A percentile compares a stretch with the other conserved stretches of the same genome.
Evolutionary conservation across 2,113 vertebrate species (phyloP).

Genomic region (Zosterops pallidus): DNA sequence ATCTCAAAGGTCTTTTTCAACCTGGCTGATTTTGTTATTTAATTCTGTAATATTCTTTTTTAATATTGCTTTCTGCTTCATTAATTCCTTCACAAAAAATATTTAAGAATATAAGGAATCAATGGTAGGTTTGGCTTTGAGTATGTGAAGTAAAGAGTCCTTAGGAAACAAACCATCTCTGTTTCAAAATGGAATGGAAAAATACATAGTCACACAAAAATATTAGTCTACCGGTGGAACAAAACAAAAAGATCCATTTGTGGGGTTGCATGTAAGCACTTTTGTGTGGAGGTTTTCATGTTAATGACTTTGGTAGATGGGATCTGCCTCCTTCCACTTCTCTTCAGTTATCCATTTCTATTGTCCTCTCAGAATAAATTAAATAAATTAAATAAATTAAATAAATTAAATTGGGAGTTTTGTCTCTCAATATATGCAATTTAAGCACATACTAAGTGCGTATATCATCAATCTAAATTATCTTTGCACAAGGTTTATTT

Average conservation of each 20-base stretch:
- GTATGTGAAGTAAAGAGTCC: not conserved
- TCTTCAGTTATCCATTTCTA: not conserved
- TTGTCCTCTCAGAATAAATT: not conserved
- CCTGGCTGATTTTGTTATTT: not conserved
- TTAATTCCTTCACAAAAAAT: not conserved
- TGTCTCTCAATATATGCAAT: not conserved
- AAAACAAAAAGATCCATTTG: not conserved
- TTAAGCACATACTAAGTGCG: not conserved
- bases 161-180: not conserved
- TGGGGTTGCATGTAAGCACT: not conserved
- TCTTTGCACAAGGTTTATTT: not conserved
- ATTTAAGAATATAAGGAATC: not conserved
- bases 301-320: not conserved
- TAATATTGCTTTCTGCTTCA: not conserved
- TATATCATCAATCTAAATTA: not conserved
- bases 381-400: not conserved
- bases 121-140: not conserved
- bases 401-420: not conserved
- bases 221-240: not conserved
- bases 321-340: not conserved
- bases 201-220: not conserved
- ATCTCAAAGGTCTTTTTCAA: not conserved
- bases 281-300: not conserved
- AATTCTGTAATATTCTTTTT: not conserved
- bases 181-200: not conserved